Percentiles rank a stretch among this genome's conserved stretches.
phyloP scores from a whole-genome alignment of 2,797 vertebrate species.

The Notoglanidium macrostoma region DNA sequence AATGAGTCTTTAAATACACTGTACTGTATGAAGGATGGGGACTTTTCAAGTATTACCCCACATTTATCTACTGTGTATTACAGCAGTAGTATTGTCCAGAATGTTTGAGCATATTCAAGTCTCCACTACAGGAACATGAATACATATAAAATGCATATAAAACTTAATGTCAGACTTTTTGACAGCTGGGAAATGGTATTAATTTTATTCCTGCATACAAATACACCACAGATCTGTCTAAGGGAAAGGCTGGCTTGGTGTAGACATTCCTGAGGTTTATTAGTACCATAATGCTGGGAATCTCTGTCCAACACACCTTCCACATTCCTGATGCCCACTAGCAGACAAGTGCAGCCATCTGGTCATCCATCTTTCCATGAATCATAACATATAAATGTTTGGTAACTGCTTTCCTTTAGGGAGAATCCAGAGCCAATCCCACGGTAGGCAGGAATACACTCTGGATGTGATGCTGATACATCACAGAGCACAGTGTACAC shows the following conservation, averaged over 20 bases:
- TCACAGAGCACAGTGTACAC: background rate
- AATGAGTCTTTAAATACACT: background rate
- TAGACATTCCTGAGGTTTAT: constrained; percentile 30
- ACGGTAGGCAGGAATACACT: background rate
- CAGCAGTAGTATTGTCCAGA: background rate
- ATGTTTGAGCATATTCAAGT: background rate
- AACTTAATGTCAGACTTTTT: background rate
- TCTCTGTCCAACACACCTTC: constrained; percentile 22
- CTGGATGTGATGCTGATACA: background rate
- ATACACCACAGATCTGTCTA: background rate
- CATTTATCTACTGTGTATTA: too few species aligned
- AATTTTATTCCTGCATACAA: background rate
- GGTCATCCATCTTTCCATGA: background rate
- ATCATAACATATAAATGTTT: background rate
- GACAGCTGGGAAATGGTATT: background rate
- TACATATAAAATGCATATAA: background rate
- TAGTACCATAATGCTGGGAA: constrained; percentile 24
- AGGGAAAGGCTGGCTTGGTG: background rate
- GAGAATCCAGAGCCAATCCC: background rate
- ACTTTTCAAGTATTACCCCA: background rate
- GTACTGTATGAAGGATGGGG: background rate
- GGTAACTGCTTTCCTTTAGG: background rate
- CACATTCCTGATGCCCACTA: background rate
- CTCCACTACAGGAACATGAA: background rate
- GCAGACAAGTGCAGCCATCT: constrained; percentile 27